Evolutionary conservation across 2,113 vertebrate genomes (phyloP).

Genomic region (Anser cygnoides): DNA sequence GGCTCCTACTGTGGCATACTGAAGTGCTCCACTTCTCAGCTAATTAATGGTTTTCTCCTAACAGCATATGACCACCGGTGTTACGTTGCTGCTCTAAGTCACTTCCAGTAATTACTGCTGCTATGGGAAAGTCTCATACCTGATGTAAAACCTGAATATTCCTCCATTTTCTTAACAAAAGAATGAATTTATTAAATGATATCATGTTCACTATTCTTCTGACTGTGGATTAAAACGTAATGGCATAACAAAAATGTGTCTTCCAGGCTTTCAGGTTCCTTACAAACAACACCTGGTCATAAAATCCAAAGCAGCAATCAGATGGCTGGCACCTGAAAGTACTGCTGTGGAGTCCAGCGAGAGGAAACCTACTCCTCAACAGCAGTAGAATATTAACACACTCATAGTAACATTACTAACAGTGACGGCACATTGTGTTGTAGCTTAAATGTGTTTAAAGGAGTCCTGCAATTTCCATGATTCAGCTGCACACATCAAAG

Average conservation of each 20-base stretch:
- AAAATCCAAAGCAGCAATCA: slow-evolving; percentile 33
- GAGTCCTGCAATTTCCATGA: neutral
- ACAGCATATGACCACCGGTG: neutral
- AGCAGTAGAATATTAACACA: neutral
- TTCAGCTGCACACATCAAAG: neutral
- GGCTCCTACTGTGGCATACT: neutral
- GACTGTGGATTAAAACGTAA: neutral
- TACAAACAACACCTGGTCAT: neutral
- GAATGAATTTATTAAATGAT: neutral
- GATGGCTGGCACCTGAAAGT: slow-evolving; percentile 4
- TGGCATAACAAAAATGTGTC: neutral
- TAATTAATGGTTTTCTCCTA: slow-evolving; percentile 6
- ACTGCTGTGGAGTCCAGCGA: slow-evolving; percentile 12
- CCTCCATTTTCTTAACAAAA: neutral
- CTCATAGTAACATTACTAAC: neutral
- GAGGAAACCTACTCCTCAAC: neutral
- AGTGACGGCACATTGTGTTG: neutral
- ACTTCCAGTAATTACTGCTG: neutral
- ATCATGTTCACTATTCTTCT: neutral
- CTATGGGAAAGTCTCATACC: neutral
- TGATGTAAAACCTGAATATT: neutral
- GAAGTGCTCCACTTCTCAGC: neutral
- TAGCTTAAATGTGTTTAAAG: neutral
- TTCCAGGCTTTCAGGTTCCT: slow-evolving; percentile 5
- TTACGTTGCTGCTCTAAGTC: neutral